A percentile compares a stretch with the other conserved stretches of the same genome.
phyloP scores from a whole-genome alignment of 2,113 vertebrate genomes.

The Centropristis striata region DNA sequence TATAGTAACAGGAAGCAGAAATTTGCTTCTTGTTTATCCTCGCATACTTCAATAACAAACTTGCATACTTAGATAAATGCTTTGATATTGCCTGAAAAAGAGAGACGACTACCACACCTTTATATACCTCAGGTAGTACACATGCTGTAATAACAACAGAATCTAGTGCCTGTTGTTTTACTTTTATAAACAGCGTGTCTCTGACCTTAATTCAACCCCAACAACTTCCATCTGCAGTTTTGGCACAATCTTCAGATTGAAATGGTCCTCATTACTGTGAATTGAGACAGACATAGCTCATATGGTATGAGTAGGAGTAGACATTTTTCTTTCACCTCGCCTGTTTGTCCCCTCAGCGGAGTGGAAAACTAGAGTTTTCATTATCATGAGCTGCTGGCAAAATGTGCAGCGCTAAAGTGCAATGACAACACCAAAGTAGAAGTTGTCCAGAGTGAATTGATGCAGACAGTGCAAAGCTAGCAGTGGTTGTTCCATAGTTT shows the following conservation, averaged over 20 bases:
- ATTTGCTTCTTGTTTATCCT: background rate
- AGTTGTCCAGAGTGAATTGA: conserved; percentile 8
- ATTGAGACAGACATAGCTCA: conserved; percentile 39
- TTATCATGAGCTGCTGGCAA: conserved; percentile 53
- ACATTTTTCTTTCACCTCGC: conserved; percentile 28
- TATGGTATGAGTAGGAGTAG: background rate
- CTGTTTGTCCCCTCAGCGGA: conserved; percentile 42
- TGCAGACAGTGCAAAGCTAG: background rate
- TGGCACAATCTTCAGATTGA: background rate
- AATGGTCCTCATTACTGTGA: conserved; percentile 5
- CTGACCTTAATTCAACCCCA: conserved; percentile 10
- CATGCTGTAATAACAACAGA: background rate
- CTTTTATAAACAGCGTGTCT: background rate
- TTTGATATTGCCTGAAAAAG: background rate
- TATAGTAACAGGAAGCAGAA: background rate
- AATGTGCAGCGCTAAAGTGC: conserved; percentile 29
- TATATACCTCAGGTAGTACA: background rate
- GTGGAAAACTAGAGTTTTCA: conserved; percentile 51
- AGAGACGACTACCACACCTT: background rate
- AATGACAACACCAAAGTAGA: conserved; percentile 11
- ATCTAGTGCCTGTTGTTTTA: background rate
- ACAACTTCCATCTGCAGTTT: conserved; percentile 24
- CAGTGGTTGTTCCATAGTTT: background rate
- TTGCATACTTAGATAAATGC: background rate
- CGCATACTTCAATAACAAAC: background rate